Conservation (phyloP, 2,888 invertebrate genomes). For the Drosophila fulvimacula region DNA sequence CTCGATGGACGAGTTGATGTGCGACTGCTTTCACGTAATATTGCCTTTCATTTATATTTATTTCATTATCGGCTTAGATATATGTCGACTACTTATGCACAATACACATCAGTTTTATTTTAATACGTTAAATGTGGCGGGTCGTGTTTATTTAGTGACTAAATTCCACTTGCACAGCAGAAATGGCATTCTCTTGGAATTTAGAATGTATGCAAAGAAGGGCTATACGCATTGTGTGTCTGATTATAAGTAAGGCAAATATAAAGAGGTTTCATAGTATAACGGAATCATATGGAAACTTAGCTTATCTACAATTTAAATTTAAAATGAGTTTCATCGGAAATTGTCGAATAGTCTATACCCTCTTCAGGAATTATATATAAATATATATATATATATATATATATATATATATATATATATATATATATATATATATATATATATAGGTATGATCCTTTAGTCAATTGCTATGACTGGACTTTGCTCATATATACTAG, state of each 20-base stretch:
- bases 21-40: slow-evolving; percentile 8
- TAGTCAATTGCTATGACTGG: background rate
- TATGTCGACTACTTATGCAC: background rate
- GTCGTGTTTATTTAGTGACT: background rate
- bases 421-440: too few species aligned
- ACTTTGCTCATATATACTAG: background rate
- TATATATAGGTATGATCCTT: background rate
- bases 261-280: background rate
- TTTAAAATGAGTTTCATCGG: background rate
- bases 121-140: background rate
- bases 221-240: background rate
- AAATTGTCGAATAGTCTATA: background rate
- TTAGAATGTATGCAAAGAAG: background rate
- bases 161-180: background rate
- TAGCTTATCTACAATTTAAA: background rate
- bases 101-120: background rate
- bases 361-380: background rate
- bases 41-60: background rate
- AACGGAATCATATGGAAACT: background rate
- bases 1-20: background rate
- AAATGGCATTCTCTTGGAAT: background rate
- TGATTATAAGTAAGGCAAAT: too few species aligned
- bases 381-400: too few species aligned
- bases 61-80: background rate
- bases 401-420: too few species aligned